A percentile compares a stretch with the other conserved stretches of the same genome.
phyloP scores from a whole-genome alignment of 2,797 vertebrate species.

The Channallabes apus region DNA sequence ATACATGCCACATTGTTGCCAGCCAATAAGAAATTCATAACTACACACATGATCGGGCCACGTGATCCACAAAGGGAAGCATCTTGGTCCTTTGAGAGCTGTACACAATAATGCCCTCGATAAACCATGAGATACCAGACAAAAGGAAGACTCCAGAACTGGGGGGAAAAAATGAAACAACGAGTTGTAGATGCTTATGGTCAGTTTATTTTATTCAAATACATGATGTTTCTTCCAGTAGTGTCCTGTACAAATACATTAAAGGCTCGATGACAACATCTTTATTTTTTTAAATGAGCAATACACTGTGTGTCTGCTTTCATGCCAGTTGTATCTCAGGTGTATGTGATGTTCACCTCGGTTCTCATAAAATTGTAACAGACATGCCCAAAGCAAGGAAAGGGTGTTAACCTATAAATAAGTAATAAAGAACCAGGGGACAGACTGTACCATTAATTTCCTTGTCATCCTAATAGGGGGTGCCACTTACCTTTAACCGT shows the following conservation, averaged over 20 bases:
- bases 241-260: neutral
- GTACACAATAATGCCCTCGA: slow-evolving; percentile 68
- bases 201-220: slow-evolving; percentile 48
- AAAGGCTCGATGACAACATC: neutral
- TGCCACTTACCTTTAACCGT: slow-evolving; percentile 72
- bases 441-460: slow-evolving; percentile 57
- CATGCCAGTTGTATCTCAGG: slow-evolving; percentile 27
- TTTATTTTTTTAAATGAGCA: slow-evolving; percentile 37
- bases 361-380: slow-evolving; percentile 45
- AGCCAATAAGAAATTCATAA: slow-evolving; percentile 67
- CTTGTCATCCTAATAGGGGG: slow-evolving; percentile 63
- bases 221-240: slow-evolving; percentile 13
- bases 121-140: slow-evolving; percentile 65
- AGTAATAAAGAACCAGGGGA: slow-evolving; percentile 58
- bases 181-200: slow-evolving; percentile 24
- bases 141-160: slow-evolving; percentile 59
- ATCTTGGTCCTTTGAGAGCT: slow-evolving; percentile 68
- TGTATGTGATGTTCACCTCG: slow-evolving; percentile 46
- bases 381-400: slow-evolving; percentile 49
- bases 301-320: neutral
- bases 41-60: slow-evolving; percentile 68
- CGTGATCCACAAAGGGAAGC: slow-evolving; percentile 68
- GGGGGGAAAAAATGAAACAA: slow-evolving; percentile 37
- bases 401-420: slow-evolving; percentile 55
- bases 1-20: slow-evolving; percentile 54